Percentiles rank a stretch among this genome's conserved stretches.
These are phyloP conservation scores for Aleiodes alternator DNA, from an alignment of 2,888 invertebrate genomes.

Conservation along the genomic window DNA sequence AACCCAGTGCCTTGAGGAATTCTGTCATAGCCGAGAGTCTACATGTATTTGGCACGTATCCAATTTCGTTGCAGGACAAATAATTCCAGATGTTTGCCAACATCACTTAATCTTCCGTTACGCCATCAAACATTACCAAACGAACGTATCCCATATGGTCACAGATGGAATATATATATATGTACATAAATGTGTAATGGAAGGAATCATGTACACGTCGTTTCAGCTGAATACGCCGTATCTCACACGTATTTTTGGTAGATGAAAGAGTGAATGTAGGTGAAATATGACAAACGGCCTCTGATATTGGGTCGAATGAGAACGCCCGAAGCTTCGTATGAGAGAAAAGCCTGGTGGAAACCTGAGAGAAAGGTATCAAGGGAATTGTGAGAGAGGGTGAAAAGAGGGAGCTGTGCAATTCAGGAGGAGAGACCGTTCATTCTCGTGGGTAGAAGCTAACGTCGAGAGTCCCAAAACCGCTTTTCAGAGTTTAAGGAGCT, in stretches of 20 bases:
- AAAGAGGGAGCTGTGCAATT: background rate
- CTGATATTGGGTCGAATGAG: background rate
- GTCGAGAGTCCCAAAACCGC: slow-evolving; percentile 34
- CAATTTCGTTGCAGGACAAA: slow-evolving; percentile 59
- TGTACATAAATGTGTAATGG: background rate
- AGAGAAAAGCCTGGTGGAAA: background rate
- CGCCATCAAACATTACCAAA: slow-evolving; percentile 59
- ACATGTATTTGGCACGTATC: slow-evolving; percentile 56
- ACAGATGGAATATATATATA: slow-evolving; percentile 5
- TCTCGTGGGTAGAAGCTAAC: slow-evolving; percentile 22
- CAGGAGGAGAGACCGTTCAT: slow-evolving; percentile 36
- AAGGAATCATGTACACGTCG: too few species aligned
- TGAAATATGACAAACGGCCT: slow-evolving; percentile 37
- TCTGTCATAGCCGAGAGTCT: slow-evolving; percentile 6
- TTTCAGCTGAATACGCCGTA: too few species aligned
- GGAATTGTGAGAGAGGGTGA: background rate
- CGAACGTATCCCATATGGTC: slow-evolving; percentile 36
- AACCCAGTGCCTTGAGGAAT: slow-evolving; percentile 32
- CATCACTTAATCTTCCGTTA: slow-evolving; percentile 61
- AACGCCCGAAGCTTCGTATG: slow-evolving; percentile 21
- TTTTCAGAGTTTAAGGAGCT: slow-evolving; percentile 43
- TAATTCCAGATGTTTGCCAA: slow-evolving; percentile 64
- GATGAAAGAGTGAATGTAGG: slow-evolving; percentile 4
- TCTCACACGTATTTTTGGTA: too few species aligned
- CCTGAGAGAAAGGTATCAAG: background rate